phyloP scores from a whole-genome alignment of 2,888 invertebrate genomes.

The Acanthococcus lagerstroemiae region DNA sequence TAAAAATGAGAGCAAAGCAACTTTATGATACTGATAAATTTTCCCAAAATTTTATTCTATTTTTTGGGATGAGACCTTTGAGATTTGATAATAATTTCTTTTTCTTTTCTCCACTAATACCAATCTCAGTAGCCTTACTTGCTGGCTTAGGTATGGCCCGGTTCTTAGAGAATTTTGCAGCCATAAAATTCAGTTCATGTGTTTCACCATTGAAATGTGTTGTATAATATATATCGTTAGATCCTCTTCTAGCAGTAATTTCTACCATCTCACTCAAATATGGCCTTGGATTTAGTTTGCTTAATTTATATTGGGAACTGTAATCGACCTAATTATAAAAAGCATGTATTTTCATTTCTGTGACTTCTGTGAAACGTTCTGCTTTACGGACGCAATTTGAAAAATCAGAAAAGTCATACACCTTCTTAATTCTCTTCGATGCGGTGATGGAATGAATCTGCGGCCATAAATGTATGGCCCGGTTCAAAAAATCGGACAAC shows the following conservation, averaged over 20 bases:
- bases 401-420: slow-evolving; percentile 36
- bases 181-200: no score
- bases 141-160: no score
- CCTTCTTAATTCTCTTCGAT: slow-evolving; percentile 37
- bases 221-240: no score
- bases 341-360: slow-evolving; percentile 34
- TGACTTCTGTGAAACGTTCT: slow-evolving; percentile 33
- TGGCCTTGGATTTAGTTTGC: not conserved
- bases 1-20: no score
- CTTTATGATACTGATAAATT: no score
- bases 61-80: no score
- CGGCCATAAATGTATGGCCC: slow-evolving; percentile 39
- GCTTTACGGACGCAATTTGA: slow-evolving; percentile 35
- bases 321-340: slow-evolving; percentile 34
- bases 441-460: slow-evolving; percentile 39
- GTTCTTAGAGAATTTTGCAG: no score
- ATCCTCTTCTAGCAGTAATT: not conserved
- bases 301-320: not conserved
- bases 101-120: no score
- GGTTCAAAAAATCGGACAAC: slow-evolving; percentile 35
- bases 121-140: no score
- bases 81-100: no score
- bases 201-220: no score
- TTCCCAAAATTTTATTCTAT: no score
- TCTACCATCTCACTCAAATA: not conserved